Evolutionary conservation across 2,888 invertebrate genomes (phyloP), one percentile per base, ranked within the genome.

Genomic region (Luperina nickerlii): DNA sequence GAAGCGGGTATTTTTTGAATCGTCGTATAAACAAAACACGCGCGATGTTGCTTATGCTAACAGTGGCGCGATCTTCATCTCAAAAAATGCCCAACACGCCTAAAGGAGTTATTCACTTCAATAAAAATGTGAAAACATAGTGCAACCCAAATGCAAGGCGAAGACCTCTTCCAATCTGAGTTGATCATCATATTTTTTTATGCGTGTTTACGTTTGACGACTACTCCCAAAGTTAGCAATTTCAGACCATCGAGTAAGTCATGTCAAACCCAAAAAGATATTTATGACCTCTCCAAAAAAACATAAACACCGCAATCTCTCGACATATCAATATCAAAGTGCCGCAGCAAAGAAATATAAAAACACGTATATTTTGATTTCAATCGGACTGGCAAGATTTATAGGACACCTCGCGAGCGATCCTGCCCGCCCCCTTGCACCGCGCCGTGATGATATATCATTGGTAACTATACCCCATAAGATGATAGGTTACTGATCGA

Each of bases 391-490:
- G 60, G 32, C 77, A 69, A 88, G 92, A 93, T 93, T 93, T 92
- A 93, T 92, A 85, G 84, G 87, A 87, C 93, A 93, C 93, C 90
- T 91, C 91, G 89, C 83, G 85, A 89, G 79, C 87, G 89, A 89
- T 89, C 89, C 85, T 81, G 78, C 81, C 84, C 90, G 91, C 89
- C 91, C 88, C 78, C 79, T 66, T 32, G 65, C 48, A 74, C 65
- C 72, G 71, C 54, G 32, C 45, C 72, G 81, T 77, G 78, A 84
- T 85, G 87, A 90, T 92, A 90, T 90, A 92, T 92, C 92, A 90
- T 87, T 87, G 88, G 82, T 91, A 92, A 92, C 89, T 88, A 90
- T 83, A 89, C 82, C 68, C 79, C 67, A 71, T 67, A 65, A 82
- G 86, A 89, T 89, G 86, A 86, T 84, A 78, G 86, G 90, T 74